Base-by-base conservation (phyloP, 2,888 invertebrate genomes). In the Platycnemis pennipes region DNA sequence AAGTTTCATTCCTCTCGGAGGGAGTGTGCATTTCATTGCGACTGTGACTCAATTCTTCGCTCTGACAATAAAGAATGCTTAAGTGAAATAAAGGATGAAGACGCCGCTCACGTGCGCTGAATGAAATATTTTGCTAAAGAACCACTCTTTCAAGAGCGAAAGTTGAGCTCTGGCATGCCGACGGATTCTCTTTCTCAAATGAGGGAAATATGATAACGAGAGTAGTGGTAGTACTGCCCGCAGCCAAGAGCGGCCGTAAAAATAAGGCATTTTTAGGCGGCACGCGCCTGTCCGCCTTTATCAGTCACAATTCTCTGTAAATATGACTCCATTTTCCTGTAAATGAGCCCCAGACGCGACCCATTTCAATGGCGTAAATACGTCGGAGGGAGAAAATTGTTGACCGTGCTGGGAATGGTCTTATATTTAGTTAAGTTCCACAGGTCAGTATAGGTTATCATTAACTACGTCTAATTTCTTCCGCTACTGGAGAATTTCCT, bases 131-230 rank as follows among this genome's bases (percentile, higher is more conserved):
- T 37, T 8, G 37, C 77, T 0, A 8, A 26, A 37, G 13, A 77
- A n/a, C 8, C 77, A 77, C 31, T 77, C 16, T 37, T 77, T 77
- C 77, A 77, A 37, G 77, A 77, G 77, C 63, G 16, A 77, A n/a
- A 77, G 77, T 77, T 77, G 5, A 37, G 77, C 16, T n/a, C n/a
- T n/a, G 77, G 37, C 11, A n/a, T 77, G 77, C 37, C 77, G 77
- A 1, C 37, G 37, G 77, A 77, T 77, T 37, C 37, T 77, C 77
- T 77, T 77, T 77, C 77, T 37, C 7, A 77, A 37, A 77, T 77
- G 77, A 77, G 8, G 77, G 77, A 77, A 77, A 37, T 77, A 77
- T 77, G 77, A 77, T 77, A 77, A 77, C 31, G 37, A 37, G 37
- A 53, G 53, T 49, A 26, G 3, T 63, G 7, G 63, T n/a, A 37